Percentiles rank a stretch among this genome's conserved stretches.
phyloP scores from a whole-genome alignment of 2,113 vertebrate species.

The Gracilinanus agilis region DNA sequence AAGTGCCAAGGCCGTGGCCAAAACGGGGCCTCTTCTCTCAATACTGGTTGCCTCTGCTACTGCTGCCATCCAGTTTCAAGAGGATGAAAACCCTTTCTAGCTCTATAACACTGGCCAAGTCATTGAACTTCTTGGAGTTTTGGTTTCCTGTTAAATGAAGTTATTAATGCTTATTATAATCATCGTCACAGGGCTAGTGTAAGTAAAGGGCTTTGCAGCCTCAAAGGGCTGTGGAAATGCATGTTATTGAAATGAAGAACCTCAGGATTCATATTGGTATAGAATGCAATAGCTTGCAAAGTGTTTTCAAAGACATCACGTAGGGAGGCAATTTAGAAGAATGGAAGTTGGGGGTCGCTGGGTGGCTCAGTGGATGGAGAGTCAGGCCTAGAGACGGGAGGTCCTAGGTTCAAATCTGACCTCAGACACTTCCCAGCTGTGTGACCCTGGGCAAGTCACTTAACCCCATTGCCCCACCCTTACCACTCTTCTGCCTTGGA shows the following conservation, averaged over 20 bases:
- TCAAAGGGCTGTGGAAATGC: too few relatives aligned
- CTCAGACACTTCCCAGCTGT: too few relatives aligned
- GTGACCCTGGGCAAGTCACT: too few relatives aligned
- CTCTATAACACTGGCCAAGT: not conserved
- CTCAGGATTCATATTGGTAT: not conserved
- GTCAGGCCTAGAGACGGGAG: too few relatives aligned
- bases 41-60: not conserved
- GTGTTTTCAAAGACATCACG: not conserved
- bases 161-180: not conserved
- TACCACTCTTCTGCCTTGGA: too few relatives aligned
- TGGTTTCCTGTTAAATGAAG: not conserved
- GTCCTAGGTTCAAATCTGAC: too few relatives aligned
- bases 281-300: not conserved
- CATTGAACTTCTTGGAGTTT: not conserved
- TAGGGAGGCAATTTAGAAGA: not conserved
- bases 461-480: too few relatives aligned
- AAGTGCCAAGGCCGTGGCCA: not conserved
- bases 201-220: not conserved
- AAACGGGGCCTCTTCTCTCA: not conserved
- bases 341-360: too few relatives aligned
- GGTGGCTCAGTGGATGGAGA: too few relatives aligned
- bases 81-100: not conserved
- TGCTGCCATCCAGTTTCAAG: not conserved
- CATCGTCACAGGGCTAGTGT: not conserved
- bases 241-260: not conserved